phyloP scores from a whole-genome alignment of 2,113 vertebrate genomes.

The Genyomyrus donnyi region DNA sequence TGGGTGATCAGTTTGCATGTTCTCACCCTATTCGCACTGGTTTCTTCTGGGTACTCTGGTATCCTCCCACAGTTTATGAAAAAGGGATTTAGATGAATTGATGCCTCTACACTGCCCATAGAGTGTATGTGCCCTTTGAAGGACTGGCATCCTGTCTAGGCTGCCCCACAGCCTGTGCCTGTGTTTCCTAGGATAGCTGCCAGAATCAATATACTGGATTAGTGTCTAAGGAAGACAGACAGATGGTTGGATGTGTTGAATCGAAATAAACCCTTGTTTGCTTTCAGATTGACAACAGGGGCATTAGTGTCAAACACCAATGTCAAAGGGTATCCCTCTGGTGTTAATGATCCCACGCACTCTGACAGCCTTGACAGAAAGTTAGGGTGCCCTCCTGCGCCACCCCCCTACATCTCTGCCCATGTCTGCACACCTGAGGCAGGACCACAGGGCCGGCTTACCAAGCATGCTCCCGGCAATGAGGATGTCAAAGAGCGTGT shows the following conservation, averaged over 20 bases:
- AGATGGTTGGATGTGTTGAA: not conserved
- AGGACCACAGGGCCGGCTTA: conserved; percentile 40
- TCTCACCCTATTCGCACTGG: not conserved
- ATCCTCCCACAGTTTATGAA: not conserved
- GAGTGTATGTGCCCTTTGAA: not conserved
- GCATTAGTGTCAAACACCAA: not conserved
- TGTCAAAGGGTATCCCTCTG: not conserved
- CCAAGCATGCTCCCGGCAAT: conserved; percentile 91
- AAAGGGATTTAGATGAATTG: not conserved
- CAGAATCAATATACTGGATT: not conserved
- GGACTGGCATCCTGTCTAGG: not conserved
- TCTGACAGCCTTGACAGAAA: not conserved
- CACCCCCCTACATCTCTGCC: not conserved
- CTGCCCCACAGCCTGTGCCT: not conserved
- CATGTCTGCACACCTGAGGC: not conserved
- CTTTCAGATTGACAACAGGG: not conserved
- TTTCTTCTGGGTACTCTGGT: not conserved
- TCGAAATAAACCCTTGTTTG: not conserved
- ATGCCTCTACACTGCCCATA: not conserved
- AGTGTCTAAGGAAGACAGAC: not conserved
- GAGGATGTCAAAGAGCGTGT: conserved; percentile 88
- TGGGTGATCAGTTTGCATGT: not conserved
- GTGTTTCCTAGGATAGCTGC: not conserved
- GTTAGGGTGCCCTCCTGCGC: not conserved
- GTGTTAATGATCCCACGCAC: not conserved